phyloP scores from a whole-genome alignment of 2,797 vertebrate genomes.

The Parauchenoglanis punctatus region DNA sequence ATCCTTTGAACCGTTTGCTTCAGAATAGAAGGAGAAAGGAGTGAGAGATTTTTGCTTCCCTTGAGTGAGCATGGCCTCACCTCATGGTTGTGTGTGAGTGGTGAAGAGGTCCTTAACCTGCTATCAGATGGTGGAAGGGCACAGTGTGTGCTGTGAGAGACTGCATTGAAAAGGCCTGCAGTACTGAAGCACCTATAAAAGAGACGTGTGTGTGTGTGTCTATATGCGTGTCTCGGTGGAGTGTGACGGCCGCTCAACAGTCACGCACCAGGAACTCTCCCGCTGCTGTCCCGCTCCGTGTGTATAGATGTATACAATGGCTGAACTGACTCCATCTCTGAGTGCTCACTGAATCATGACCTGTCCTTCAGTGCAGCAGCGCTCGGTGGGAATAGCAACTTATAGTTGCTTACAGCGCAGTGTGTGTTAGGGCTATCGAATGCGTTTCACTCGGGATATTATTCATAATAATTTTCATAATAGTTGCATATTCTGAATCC shows the following conservation, averaged over 20 bases:
- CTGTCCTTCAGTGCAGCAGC: conserved; percentile 20
- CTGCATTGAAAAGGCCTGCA: conserved; percentile 79
- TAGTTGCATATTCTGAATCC: background rate
- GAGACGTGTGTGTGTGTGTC: conserved; percentile 50
- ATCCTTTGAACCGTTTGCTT: conserved; percentile 79
- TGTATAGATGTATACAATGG: conserved; percentile 28
- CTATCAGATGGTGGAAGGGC: conserved; percentile 77
- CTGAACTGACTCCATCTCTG: conserved; percentile 35
- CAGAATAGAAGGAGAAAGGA: conserved; percentile 71
- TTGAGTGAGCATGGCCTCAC: conserved; percentile 75
- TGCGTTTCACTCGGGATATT: background rate
- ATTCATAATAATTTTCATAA: background rate
- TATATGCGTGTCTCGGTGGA: conserved; percentile 33
- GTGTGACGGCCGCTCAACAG: conserved; percentile 37
- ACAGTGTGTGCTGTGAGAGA: conserved; percentile 80
- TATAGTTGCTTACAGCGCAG: no score
- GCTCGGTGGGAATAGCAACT: background rate
- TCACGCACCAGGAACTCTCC: conserved; percentile 32
- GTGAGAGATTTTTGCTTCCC: conserved; percentile 74
- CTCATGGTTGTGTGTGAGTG: conserved; percentile 72
- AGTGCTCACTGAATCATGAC: conserved; percentile 41
- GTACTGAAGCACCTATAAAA: conserved; percentile 76
- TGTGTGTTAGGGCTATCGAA: background rate
- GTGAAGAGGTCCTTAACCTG: conserved; percentile 83
- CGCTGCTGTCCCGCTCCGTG: conserved; percentile 21